phyloP scores from a whole-genome alignment of 1,140 invertebrate species.

The Magallana ariakensis region DNA sequence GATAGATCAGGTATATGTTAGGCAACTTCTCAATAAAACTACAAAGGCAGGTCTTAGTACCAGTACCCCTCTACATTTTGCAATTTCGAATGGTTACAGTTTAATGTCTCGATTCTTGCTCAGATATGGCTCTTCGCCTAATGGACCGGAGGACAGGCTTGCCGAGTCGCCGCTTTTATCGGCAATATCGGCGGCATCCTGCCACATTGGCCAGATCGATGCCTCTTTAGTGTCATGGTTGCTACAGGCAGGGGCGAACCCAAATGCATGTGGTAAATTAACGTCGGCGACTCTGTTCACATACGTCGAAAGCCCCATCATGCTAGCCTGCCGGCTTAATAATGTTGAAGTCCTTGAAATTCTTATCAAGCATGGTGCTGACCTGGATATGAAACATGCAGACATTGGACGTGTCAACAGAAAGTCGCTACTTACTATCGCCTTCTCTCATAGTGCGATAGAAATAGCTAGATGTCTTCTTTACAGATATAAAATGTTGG shows the following conservation, averaged over 20 bases:
- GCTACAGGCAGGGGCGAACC: constrained; percentile 32
- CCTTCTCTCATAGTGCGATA: constrained; percentile 44
- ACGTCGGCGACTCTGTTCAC: background rate
- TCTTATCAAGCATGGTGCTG: constrained; percentile 42
- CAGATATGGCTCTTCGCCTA: constrained; percentile 51
- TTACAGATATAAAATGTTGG: background rate
- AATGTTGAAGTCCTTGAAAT: constrained; percentile 35
- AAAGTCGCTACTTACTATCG: constrained; percentile 32
- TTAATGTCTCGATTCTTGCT: constrained; percentile 43
- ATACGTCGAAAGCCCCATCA: constrained; percentile 36
- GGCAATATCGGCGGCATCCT: constrained; percentile 7
- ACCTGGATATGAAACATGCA: constrained; percentile 17
- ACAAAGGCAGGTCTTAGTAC: constrained; percentile 22
- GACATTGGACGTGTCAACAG: background rate
- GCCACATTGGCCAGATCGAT: background rate
- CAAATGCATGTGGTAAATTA: constrained; percentile 6
- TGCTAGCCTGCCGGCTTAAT: constrained; percentile 47
- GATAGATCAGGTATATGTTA: background rate
- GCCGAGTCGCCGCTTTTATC: constrained; percentile 34
- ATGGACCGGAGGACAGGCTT: constrained; percentile 25
- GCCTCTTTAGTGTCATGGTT: constrained; percentile 37
- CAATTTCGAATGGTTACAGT: constrained; percentile 28
- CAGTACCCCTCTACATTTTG: constrained; percentile 46
- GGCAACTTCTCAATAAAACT: constrained; percentile 6
- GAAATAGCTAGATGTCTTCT: constrained; percentile 50